Conservation (phyloP, 2,797 vertebrate species). For the Triplophysa yarkandensis region DNA sequence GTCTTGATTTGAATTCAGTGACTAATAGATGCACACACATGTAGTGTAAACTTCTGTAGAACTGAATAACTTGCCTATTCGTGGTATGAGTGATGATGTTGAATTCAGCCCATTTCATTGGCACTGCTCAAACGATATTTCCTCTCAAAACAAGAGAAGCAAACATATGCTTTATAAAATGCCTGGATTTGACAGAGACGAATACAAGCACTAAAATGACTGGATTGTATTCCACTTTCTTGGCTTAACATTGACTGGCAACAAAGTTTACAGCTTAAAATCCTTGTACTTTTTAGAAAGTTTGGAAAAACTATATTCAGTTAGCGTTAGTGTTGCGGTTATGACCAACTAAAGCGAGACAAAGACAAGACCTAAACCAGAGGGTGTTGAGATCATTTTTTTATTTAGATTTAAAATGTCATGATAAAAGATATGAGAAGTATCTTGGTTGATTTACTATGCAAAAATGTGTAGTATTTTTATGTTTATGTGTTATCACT, state of each 20-base stretch:
- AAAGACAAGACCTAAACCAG: no score
- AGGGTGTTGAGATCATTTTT: no score
- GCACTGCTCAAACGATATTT: not conserved
- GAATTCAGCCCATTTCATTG: not conserved
- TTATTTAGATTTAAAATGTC: no score
- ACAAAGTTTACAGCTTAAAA: not conserved
- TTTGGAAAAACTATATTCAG: no score
- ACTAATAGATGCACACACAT: not conserved
- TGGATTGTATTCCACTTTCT: not conserved
- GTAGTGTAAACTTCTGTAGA: not conserved
- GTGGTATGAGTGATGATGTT: not conserved
- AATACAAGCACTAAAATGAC: not conserved
- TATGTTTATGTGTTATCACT: no score
- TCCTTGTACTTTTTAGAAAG: no score
- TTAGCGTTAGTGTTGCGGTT: no score
- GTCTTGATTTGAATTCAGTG: not conserved
- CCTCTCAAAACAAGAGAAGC: slow-evolving; percentile 7
- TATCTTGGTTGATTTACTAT: no score
- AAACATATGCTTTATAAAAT: slow-evolving; percentile 8
- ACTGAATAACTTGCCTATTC: not conserved
- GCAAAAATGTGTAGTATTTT: no score
- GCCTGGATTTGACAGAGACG: slow-evolving; percentile 2
- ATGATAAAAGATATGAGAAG: no score
- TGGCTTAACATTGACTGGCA: not conserved
- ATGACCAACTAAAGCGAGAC: no score